Base-by-base conservation (phyloP, 2,888 invertebrate species). In the Acronicta aceris region DNA sequence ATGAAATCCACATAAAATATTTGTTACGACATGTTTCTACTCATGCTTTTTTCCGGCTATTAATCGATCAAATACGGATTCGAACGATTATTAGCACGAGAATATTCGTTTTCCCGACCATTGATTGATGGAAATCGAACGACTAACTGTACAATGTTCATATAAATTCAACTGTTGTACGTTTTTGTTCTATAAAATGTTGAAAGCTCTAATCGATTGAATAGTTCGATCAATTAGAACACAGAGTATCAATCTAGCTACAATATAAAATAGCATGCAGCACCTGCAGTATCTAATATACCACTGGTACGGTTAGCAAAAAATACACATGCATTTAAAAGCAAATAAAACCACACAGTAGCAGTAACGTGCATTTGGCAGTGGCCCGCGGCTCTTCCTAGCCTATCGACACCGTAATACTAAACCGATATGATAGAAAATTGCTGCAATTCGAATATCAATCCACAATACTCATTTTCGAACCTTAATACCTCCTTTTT, bases 1-100 rank as follows among this genome's bases (percentile, higher is more conserved):
- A 87, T 81, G 83, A 81, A 81, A 79, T 78, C 61, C 65, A 76
- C 68, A 65, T 53, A 48, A 63, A 74, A 64, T 49, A 61, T 50
- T 54, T 40, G 2, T 38, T 41, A 10, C 40, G 33, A 59, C 52
- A 59, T 53, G 2, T 42, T 54, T 48, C 74, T 73, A 74, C 49
- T 48, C 75, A 76, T 76, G 75, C 75, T 61, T 59, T 58, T 53
- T n/a, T 30, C 8, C 12, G 2, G 13, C 17, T 27, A 47, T 30
- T 52, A 42, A 48, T 33, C 21, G 16, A 43, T 64, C 47, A 46
- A 52, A 58, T 51, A 21, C 17, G n/a, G 0, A 33, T 46, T 71
- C 50, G 33, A 65, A 21, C 41, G 42, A 42, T 45, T n/a, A n/a
- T n/a, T n/a, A n/a, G n/a, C n/a, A n/a, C n/a, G n/a, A n/a, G 0